Evolutionary conservation across 2,888 invertebrate species (phyloP).

Genomic region (Xestoiulus laeticollis): DNA sequence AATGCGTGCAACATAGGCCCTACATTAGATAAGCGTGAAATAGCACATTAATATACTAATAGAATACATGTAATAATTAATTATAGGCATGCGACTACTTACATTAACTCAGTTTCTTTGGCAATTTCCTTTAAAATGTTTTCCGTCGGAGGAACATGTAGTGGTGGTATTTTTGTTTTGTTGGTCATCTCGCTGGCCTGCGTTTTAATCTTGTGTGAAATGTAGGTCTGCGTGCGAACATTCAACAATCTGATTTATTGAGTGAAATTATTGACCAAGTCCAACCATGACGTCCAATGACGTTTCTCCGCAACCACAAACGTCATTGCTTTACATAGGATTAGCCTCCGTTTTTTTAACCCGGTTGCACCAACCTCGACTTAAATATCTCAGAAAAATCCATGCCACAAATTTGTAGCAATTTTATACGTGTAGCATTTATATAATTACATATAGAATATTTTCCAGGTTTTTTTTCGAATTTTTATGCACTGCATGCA

Average conservation of each 20-base stretch:
- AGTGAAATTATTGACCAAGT: slow-evolving; percentile 20
- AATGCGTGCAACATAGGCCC: neutral
- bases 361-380: neutral
- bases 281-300: slow-evolving; percentile 4
- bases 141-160: neutral
- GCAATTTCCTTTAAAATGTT: neutral
- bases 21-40: neutral
- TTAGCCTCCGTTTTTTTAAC: neutral
- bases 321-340: neutral
- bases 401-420: neutral
- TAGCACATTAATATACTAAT: neutral
- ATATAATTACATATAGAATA: too few species aligned
- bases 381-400: neutral
- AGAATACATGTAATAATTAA: neutral
- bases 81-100: neutral
- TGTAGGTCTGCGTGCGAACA: slow-evolving; percentile 12
- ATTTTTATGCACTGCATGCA: too few species aligned
- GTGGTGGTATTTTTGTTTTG: neutral
- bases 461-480: too few species aligned
- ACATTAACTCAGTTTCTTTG: neutral
- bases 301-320: neutral
- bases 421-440: too few species aligned
- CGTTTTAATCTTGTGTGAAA: slow-evolving; percentile 12
- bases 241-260: slow-evolving; percentile 26
- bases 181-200: neutral